Percentiles rank a stretch among this genome's conserved stretches.
Conservation (phyloP, 2,113 vertebrate genomes). For the Ahaetulla prasina region DNA sequence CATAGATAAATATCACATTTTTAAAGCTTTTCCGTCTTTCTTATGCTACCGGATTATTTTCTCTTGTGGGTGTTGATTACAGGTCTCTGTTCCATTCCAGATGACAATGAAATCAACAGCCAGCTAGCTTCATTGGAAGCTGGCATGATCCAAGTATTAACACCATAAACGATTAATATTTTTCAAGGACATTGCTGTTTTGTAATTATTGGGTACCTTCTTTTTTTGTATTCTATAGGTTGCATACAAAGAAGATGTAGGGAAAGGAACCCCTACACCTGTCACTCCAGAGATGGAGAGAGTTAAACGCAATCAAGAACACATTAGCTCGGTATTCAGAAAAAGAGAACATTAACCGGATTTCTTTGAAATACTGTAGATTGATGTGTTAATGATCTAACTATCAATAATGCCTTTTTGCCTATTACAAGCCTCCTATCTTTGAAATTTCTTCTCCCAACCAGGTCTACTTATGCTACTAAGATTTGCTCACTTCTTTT, state of each 20-base stretch:
- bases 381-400: background rate
- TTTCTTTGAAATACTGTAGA: background rate
- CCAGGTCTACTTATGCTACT: background rate
- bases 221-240: conserved; percentile 62
- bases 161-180: background rate
- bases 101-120: conserved; percentile 1
- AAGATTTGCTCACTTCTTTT: background rate
- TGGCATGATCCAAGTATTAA: background rate
- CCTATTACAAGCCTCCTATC: rapidly evolving
- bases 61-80: background rate
- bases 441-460: background rate
- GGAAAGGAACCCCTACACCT: conserved; percentile 73
- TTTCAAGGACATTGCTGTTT: background rate
- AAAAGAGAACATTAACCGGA: background rate
- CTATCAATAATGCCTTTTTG: background rate
- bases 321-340: conserved; percentile 78
- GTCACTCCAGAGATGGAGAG: conserved; percentile 78
- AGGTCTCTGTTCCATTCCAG: background rate
- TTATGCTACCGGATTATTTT: background rate
- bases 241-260: conserved; percentile 74
- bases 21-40: background rate
- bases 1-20: background rate
- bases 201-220: conserved; percentile 58
- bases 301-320: conserved; percentile 79
- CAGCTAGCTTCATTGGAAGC: background rate